Evolutionary conservation across 2,888 invertebrate genomes (phyloP).

Genomic region (Phyllotreta striolata): DNA sequence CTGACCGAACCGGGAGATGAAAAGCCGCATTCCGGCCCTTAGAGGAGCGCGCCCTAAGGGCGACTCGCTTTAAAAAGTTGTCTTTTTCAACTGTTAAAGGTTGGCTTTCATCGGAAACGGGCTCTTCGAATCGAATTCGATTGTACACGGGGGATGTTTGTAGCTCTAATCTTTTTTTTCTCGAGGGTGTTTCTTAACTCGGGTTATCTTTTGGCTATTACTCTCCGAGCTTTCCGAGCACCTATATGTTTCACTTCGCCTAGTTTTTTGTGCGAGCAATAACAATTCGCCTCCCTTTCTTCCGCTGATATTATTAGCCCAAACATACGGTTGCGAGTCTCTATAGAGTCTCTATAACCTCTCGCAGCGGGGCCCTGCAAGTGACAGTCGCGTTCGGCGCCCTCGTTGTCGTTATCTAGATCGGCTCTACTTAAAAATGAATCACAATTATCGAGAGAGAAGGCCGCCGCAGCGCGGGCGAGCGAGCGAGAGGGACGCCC

Average conservation of each 20-base stretch:
- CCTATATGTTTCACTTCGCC: too few species aligned
- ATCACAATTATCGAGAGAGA: conserved; percentile 53
- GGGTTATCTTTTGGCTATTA: neutral
- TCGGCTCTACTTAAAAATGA: conserved; percentile 55
- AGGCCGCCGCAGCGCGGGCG: conserved; percentile 12
- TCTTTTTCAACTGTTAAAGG: conserved; percentile 45
- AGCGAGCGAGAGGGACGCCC: too few species aligned
- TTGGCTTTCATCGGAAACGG: conserved; percentile 40
- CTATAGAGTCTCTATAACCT: conserved; percentile 32
- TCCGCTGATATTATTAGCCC: conserved; percentile 49
- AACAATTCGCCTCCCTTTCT: conserved; percentile 40
- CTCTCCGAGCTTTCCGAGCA: too few species aligned
- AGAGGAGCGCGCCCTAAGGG: conserved; percentile 10
- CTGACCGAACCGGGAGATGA: conserved; percentile 41
- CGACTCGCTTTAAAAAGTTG: conserved; percentile 34
- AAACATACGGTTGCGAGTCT: conserved; percentile 48
- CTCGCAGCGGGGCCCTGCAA: conserved; percentile 42
- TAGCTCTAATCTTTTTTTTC: conserved; percentile 23
- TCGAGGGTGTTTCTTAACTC: conserved; percentile 5
- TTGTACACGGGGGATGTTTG: neutral
- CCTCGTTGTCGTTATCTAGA: conserved; percentile 37
- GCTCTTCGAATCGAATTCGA: conserved; percentile 23
- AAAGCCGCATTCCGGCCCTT: conserved; percentile 36
- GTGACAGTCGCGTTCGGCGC: conserved; percentile 51
- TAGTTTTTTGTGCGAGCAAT: too few species aligned